Evolutionary conservation across 2,797 vertebrate genomes (phyloP), one percentile per base, ranked within the genome.

Genomic region (Chlorospingus flavigularis): DNA sequence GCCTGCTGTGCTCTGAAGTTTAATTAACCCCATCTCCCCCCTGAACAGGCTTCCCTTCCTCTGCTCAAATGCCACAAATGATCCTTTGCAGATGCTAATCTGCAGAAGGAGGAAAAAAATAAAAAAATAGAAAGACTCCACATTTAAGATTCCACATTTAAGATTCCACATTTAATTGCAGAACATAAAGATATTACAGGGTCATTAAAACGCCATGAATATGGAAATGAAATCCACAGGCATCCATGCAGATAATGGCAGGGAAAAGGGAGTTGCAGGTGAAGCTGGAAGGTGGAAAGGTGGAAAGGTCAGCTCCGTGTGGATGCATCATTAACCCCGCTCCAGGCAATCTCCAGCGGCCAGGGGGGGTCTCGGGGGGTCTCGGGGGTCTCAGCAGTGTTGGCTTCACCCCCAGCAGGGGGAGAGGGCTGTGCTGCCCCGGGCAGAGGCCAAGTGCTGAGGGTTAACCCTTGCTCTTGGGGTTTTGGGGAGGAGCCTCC

Each of bases 181-280:
- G 90, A 77, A 77, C 57, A 71, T 94, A 75, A 92, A 96, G 92
- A 91, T 93, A 92, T 92, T 87, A 94, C 80, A 54, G 72, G 92
- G 88, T 87, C 90, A 92, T 97, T 95, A 97, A 95, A 96, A 82
- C 57, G 8, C 88, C 67, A 92, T 95, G 94, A 95, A 96, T 97
- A 97, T 94, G 95, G 92, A 96, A 95, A 97, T 95, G 17, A 83
- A 92, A 91, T 88, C 96, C 94, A 85, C 95, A 87, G 84, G 80
- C 95, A 87, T 53, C 86, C 86, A 14, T 82, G 90, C 77, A 79
- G 93, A 87, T 85, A 85, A 88, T 33, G 67, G 67, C 76, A 87
- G 90, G 83, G 83, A 73, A 84, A 75, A 80, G 62, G 79, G 85
- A 95, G 87, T 45, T 17, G 6, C 45, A 91, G 95, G 89, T 94